phyloP scores from a whole-genome alignment of 2,888 invertebrate species.

The Neoaliturus tenellus region DNA sequence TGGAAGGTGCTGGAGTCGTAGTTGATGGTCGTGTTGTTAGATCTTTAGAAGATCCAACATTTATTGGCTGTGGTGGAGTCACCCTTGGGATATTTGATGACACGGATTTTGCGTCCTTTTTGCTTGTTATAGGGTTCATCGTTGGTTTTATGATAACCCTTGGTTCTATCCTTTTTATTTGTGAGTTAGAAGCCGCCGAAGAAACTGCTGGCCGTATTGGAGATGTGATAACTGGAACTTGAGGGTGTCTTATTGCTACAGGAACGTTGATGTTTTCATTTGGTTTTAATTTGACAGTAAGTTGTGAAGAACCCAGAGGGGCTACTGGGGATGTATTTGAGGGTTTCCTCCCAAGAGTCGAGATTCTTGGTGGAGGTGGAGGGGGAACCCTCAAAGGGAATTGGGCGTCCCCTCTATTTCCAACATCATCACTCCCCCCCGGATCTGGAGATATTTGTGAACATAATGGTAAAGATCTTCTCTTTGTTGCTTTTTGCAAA shows the following conservation, averaged over 20 bases:
- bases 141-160: constrained; percentile 79
- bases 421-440: constrained; percentile 63
- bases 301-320: constrained; percentile 49
- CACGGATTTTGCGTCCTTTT: constrained; percentile 62
- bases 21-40: constrained; percentile 51
- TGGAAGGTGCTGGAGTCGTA: constrained; percentile 39
- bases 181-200: neutral
- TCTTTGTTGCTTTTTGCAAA: constrained; percentile 52
- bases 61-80: constrained; percentile 59
- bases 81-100: constrained; percentile 63
- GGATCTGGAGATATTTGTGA: constrained; percentile 55
- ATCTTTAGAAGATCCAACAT: constrained; percentile 55
- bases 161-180: constrained; percentile 72
- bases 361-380: constrained; percentile 84
- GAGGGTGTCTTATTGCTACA: constrained; percentile 61
- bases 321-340: constrained; percentile 61
- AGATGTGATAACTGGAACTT: neutral
- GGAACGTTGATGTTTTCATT: constrained; percentile 72
- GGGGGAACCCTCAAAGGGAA: constrained; percentile 73
- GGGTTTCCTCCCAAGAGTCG: constrained; percentile 79
- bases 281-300: constrained; percentile 55
- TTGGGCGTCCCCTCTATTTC: constrained; percentile 30
- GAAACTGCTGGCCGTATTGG: constrained; percentile 10
- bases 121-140: constrained; percentile 70
- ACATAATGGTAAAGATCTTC: constrained; percentile 53